Evolutionary conservation across 2,888 invertebrate species (phyloP).

Genomic region (Gortyna flavago): DNA sequence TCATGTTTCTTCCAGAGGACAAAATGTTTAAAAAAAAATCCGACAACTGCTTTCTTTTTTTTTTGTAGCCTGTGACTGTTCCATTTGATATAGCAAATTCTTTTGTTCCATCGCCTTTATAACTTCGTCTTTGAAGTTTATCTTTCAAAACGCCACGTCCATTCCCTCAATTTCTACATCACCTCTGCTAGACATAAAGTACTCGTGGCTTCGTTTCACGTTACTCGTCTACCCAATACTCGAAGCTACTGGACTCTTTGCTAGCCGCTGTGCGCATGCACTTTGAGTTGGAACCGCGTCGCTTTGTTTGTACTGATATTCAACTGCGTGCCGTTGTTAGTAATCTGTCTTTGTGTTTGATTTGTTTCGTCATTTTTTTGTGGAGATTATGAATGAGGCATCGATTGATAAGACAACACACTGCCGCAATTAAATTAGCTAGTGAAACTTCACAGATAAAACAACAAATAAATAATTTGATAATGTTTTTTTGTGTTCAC

Average conservation of each 20-base stretch:
- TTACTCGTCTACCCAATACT: slow-evolving; percentile 39
- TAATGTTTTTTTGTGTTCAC: too few relatives aligned
- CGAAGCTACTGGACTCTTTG: slow-evolving; percentile 32
- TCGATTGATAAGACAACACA: too few relatives aligned
- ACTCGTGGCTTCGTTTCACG: slow-evolving; percentile 48
- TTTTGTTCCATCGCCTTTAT: neutral
- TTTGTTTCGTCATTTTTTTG: slow-evolving; percentile 15
- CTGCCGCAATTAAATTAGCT: too few relatives aligned
- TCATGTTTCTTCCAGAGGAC: too few relatives aligned
- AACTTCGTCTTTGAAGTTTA: neutral
- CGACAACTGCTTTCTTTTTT: too few relatives aligned
- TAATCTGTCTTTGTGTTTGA: slow-evolving; percentile 24
- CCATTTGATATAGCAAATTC: neutral
- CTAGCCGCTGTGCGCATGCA: slow-evolving; percentile 18
- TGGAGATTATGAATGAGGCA: slow-evolving; percentile 11
- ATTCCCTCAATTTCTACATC: neutral
- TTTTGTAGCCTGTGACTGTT: neutral
- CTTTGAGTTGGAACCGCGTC: slow-evolving; percentile 31
- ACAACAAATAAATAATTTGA: too few relatives aligned
- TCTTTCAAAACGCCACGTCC: slow-evolving; percentile 25
- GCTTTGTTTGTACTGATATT: slow-evolving; percentile 60
- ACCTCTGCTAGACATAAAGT: slow-evolving; percentile 8
- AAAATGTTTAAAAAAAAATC: too few relatives aligned
- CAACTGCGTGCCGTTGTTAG: slow-evolving; percentile 14
- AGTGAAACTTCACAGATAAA: too few relatives aligned